Evolutionary conservation across 2,113 vertebrate species (phyloP).

Genomic region (Peromyscus polionotus): DNA sequence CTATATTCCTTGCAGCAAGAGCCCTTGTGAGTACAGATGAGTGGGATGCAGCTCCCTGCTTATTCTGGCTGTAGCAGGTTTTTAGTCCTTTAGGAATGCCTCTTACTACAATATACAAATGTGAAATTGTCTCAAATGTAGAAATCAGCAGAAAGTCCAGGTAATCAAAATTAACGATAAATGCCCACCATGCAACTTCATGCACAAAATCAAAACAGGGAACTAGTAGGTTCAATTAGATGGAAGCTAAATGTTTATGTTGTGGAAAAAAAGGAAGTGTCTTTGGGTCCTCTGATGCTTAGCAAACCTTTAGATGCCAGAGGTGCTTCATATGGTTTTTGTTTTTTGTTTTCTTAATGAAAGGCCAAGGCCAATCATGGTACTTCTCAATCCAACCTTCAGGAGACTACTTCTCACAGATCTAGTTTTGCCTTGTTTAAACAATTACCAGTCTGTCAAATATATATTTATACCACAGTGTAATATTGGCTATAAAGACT

Average conservation of each 20-base stretch:
- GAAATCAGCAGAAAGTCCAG: not conserved
- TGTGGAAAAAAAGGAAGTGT: not conserved
- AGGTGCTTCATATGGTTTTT: not conserved
- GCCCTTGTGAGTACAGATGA: not conserved
- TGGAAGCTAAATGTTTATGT: not conserved
- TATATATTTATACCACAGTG: not conserved
- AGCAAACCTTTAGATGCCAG: not conserved
- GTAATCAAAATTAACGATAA: not conserved
- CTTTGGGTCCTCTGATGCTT: not conserved
- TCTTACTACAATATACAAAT: not conserved
- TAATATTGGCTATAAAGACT: not conserved
- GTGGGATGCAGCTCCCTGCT: fast-evolving
- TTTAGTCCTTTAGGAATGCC: not conserved
- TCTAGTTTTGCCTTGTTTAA: not conserved
- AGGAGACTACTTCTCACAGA: not conserved
- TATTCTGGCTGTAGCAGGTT: fast-evolving
- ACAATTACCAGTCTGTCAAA: not conserved
- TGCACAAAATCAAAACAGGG: not conserved
- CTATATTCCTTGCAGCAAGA: fast-evolving
- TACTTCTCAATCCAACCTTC: not conserved
- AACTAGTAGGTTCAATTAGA: not conserved
- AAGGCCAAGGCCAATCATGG: not conserved
- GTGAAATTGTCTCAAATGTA: not conserved
- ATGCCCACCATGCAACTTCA: not conserved
- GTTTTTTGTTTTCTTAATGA: not conserved